phyloP scores from a whole-genome alignment of 2,113 vertebrate species.

The Platysternon megacephalum region DNA sequence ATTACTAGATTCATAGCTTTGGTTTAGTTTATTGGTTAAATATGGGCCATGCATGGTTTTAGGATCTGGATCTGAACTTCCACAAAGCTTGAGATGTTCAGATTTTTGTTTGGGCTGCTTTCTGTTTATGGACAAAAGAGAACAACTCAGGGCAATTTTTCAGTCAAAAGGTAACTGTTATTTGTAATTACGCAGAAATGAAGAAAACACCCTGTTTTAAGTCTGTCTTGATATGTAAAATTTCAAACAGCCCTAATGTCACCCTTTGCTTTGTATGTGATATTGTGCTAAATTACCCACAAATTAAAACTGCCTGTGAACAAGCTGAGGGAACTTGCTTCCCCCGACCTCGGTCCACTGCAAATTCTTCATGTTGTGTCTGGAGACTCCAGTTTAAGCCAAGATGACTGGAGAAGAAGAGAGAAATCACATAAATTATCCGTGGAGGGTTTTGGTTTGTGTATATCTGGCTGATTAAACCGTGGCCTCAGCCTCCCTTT shows the following conservation, averaged over 20 bases:
- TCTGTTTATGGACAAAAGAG: neutral
- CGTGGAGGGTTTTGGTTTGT: neutral
- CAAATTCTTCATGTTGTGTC: neutral
- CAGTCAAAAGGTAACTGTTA: neutral
- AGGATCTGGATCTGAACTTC: neutral
- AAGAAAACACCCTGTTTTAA: neutral
- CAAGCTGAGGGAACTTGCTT: neutral
- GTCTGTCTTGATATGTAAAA: neutral
- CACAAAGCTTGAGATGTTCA: neutral
- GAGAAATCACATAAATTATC: neutral
- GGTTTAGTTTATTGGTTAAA: neutral
- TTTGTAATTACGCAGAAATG: neutral
- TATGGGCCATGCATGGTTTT: neutral
- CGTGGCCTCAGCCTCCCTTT: neutral
- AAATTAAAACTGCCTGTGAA: neutral
- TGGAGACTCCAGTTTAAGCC: neutral
- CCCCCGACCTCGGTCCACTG: neutral
- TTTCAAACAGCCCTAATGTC: neutral
- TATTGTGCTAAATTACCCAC: neutral
- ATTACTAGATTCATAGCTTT: neutral
- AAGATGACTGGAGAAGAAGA: neutral
- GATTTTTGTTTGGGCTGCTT: neutral
- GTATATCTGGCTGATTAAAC: neutral
- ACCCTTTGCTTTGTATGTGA: neutral
- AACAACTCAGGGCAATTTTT: neutral